Conservation (phyloP, 1,140 invertebrate genomes). For the Aphis craccivora region DNA sequence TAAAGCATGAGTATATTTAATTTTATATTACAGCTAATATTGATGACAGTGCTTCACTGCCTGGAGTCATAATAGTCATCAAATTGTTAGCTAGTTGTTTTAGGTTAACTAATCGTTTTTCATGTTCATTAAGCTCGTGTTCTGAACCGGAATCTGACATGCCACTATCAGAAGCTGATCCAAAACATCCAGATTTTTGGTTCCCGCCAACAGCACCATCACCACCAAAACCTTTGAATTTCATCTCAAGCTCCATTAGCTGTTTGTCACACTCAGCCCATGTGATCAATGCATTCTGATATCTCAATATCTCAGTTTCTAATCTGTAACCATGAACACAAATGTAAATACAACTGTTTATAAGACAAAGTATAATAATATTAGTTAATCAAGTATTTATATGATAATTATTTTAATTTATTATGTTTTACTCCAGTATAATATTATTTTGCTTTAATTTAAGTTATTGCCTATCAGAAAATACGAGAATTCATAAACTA, state of each 20-base stretch:
- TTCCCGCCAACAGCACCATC: background rate
- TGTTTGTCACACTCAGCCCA: conserved; percentile 41
- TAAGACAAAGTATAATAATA: background rate
- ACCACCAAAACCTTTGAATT: conserved; percentile 32
- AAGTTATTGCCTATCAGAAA: background rate
- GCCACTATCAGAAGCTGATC: conserved; percentile 76
- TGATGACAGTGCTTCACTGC: conserved; percentile 64
- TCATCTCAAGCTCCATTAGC: conserved; percentile 59
- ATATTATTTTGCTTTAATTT: background rate
- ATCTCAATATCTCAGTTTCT: conserved; percentile 28
- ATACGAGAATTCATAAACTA: background rate
- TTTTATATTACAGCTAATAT: conserved; percentile 40
- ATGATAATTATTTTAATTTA: background rate
- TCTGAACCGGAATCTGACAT: conserved; percentile 81
- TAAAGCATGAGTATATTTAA: background rate
- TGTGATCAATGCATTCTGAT: conserved; percentile 33
- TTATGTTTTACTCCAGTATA: background rate
- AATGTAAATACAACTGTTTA: background rate
- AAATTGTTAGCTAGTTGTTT: conserved; percentile 73
- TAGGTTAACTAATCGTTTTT: conserved; percentile 73
- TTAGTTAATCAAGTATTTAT: background rate
- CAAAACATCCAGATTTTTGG: conserved; percentile 64
- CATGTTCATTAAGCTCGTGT: conserved; percentile 76
- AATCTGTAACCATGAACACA: conserved; percentile 45
- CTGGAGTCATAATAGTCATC: conserved; percentile 72